Conservation (phyloP, 2,113 vertebrate species). For the Puntigrus tetrazona region DNA sequence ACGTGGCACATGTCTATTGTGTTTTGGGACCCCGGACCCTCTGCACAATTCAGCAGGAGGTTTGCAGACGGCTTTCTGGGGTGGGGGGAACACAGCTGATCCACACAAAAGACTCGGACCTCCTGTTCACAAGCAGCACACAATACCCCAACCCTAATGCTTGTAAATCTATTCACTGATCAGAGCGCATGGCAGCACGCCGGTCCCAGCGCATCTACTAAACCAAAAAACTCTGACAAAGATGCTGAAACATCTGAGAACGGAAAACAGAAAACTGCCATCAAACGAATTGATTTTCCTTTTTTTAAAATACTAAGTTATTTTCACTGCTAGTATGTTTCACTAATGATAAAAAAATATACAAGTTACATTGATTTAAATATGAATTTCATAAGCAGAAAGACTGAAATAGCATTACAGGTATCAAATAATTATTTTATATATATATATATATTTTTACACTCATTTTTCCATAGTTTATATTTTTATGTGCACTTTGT, state of each 20-base stretch:
- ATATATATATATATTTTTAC: no score
- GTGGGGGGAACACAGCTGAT: slow-evolving; percentile 61
- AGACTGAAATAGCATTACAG: no score
- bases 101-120: slow-evolving; percentile 71
- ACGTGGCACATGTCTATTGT: slow-evolving; percentile 59
- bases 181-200: slow-evolving; percentile 63
- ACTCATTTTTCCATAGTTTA: neutral
- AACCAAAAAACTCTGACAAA: slow-evolving; percentile 38
- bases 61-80: slow-evolving; percentile 60
- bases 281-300: neutral
- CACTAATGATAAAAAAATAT: neutral
- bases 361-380: neutral
- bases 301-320: neutral
- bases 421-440: no score
- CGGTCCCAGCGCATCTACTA: slow-evolving; percentile 56
- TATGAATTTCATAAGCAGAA: no score
- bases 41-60: slow-evolving; percentile 55
- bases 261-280: neutral
- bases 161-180: slow-evolving; percentile 80
- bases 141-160: slow-evolving; percentile 71
- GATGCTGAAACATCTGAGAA: neutral
- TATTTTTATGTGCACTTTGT: neutral
- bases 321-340: neutral
- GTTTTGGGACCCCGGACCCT: slow-evolving; percentile 47
- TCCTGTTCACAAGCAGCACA: slow-evolving; percentile 71